These are phyloP conservation scores for Sebastes vulpes DNA, from an alignment of 2,797 vertebrate genomes.

Conservation along the genomic window DNA sequence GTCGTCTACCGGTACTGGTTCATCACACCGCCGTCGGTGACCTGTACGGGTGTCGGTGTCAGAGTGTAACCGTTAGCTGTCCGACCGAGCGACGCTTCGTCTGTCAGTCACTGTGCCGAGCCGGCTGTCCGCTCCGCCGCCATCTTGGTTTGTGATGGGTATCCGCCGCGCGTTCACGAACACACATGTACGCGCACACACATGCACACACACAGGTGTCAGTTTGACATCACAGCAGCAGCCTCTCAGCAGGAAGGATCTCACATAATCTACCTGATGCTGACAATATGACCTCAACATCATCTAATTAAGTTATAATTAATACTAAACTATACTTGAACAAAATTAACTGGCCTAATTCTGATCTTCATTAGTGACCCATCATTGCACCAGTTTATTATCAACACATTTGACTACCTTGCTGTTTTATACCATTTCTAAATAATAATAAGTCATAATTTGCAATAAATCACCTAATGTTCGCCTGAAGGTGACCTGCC, in stretches of 20 bases:
- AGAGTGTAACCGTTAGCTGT: constrained; percentile 15
- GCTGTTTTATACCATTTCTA: neutral
- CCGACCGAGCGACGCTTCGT: constrained; percentile 12
- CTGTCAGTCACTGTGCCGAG: constrained; percentile 57
- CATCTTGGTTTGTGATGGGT: constrained; percentile 80
- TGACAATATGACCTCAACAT: neutral
- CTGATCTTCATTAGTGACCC: neutral
- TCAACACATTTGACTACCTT: neutral
- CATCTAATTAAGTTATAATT: neutral
- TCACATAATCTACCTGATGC: constrained; percentile 25
- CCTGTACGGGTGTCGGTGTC: neutral
- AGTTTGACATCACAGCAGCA: neutral
- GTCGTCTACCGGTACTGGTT: constrained; percentile 31
- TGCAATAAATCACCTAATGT: neutral
- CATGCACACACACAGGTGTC: neutral
- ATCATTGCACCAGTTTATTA: neutral
- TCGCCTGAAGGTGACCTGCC: neutral
- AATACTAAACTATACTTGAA: too few species aligned
- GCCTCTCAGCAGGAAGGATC: neutral
- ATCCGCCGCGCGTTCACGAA: constrained; percentile 14
- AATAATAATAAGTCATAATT: neutral
- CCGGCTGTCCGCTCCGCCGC: constrained; percentile 75
- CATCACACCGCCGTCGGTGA: constrained; percentile 10
- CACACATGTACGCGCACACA: neutral
- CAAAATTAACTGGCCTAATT: neutral